Base-by-base conservation (phyloP, 1,140 invertebrate species). In the Anastrepha ludens region DNA sequence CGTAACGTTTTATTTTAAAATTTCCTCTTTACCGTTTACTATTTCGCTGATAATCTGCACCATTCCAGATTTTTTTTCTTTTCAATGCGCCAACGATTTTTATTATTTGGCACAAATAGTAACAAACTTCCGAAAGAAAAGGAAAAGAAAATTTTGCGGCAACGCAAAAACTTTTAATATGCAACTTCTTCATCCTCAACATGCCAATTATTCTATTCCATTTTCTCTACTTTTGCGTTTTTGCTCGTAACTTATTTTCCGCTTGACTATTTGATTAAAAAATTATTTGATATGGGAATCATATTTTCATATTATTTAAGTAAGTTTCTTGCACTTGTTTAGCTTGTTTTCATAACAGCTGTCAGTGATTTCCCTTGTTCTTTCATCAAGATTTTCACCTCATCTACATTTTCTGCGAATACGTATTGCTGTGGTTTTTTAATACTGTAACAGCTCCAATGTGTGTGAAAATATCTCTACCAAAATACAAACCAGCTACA, bases 211-310 rank as follows among this genome's bases (percentile, higher is more conserved):
- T 74, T 67, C 64, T 67, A 67, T 13, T 6, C 64, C 64, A 67
- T n/a, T 74, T 47, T 44, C 67, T 74, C 17, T 17, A 47, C 47
- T 39, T 74, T 13, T 74, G 15, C 41, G 15, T 47, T 74, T 65
- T 65, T 65, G 64, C 41, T 17, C 67, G 41, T 44, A 74, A 74
- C 67, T 74, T 74, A 17, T 74, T 74, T 74, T 17, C 67, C 41
- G 67, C 41, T 74, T 74, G 67, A 74, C 67, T 13, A 41, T 74
- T 74, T 74, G 67, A 74, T 74, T 74, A 74, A 74, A 74, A 74
- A 74, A 55, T 44, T 74, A 13, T 41, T 41, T 15, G 67, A 44
- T 44, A 15, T 39, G 15, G 41, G 44, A 44, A 13, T 41, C 39
- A 74, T 44, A 74, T 13, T 74, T 67, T 67, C 29, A 29, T 39